These are phyloP conservation scores for Myodes glareolus DNA, from an alignment of 2,113 vertebrate species.

Conservation along the genomic window DNA sequence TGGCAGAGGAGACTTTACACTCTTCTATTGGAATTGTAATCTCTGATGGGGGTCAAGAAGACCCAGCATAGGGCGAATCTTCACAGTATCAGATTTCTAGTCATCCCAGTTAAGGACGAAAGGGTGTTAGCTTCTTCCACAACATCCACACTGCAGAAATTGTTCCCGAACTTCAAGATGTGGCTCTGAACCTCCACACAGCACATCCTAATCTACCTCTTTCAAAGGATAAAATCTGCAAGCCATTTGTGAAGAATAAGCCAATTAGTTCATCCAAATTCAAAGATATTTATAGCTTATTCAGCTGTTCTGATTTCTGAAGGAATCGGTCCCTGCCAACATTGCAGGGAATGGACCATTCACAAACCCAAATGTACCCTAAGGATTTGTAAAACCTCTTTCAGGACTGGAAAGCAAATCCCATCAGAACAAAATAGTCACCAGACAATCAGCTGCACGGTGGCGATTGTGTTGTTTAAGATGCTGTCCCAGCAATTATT, in stretches of 20 bases:
- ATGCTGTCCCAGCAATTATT: neutral
- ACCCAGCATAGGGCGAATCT: neutral
- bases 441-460: constrained; percentile 40
- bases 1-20: neutral
- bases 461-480: constrained; percentile 37
- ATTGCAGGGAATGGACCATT: constrained; percentile 60
- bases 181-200: constrained; percentile 28
- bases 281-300: constrained; percentile 42
- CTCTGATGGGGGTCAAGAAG: neutral
- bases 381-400: constrained; percentile 30
- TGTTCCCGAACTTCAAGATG: neutral
- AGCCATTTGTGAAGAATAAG: constrained; percentile 58
- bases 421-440: neutral
- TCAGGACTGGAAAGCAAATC: neutral
- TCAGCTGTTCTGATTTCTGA: constrained; percentile 55
- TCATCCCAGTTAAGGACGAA: neutral
- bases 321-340: constrained; percentile 21
- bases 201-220: constrained; percentile 46
- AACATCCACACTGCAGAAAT: constrained; percentile 12
- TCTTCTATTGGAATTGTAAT: neutral
- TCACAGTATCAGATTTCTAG: neutral
- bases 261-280: constrained; percentile 3
- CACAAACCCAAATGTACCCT: constrained; percentile 58
- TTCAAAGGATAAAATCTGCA: constrained; percentile 50
- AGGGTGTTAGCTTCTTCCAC: neutral